A percentile compares a stretch with the other conserved stretches of the same genome.
Evolutionary conservation across 2,888 invertebrate genomes (phyloP).

Genomic region (Flexamia atlantica): DNA sequence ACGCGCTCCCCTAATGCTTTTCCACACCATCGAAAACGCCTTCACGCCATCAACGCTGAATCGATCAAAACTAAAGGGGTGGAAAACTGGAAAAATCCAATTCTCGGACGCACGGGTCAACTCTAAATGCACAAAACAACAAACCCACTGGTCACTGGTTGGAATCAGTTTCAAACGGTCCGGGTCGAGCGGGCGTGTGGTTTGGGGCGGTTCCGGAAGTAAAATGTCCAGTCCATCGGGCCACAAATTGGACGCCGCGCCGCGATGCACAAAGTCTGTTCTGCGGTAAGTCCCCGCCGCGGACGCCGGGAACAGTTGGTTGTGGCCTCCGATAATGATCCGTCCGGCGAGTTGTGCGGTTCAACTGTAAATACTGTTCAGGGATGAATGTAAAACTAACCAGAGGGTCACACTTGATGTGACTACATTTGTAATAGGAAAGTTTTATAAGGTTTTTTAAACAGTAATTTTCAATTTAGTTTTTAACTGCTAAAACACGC

Average conservation of each 20-base stretch:
- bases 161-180: background rate
- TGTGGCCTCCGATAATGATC: constrained; percentile 12
- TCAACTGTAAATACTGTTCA: background rate
- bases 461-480: no score
- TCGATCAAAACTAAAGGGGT: background rate
- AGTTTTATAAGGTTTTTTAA: no score
- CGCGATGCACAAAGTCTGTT: constrained; percentile 42
- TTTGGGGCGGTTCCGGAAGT: constrained; percentile 36
- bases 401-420: no score
- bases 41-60: constrained; percentile 4
- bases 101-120: background rate
- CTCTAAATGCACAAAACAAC: background rate
- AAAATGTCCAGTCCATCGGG: constrained; percentile 47
- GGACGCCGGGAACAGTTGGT: background rate
- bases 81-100: constrained; percentile 12
- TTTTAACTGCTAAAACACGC: no score
- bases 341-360: background rate
- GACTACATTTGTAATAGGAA: no score
- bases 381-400: no score
- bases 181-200: background rate
- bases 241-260: constrained; percentile 27
- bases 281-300: constrained; percentile 3
- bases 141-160: background rate
- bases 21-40: background rate
- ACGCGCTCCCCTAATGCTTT: background rate